phyloP scores from a whole-genome alignment of 2,113 vertebrate species.

The Oreochromis tanganicae region DNA sequence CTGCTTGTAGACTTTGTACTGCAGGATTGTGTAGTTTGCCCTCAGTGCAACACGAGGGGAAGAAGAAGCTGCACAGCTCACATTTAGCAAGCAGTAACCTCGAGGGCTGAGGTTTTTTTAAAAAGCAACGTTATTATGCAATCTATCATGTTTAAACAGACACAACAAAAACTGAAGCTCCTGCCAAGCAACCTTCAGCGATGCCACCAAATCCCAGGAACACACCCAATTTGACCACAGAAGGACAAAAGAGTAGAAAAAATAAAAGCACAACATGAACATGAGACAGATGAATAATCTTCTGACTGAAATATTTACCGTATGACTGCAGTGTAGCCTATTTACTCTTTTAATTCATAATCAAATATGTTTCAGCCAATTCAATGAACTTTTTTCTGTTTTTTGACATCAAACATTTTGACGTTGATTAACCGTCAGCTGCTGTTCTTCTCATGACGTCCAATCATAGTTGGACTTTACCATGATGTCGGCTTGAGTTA shows the following conservation, averaged over 20 bases:
- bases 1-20: accelerated
- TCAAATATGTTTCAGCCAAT: accelerated
- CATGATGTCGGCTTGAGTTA: neutral
- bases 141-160: neutral
- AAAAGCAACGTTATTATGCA: neutral
- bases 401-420: neutral
- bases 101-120: neutral
- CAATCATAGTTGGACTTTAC: neutral
- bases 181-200: neutral
- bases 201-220: neutral
- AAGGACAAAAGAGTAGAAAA: neutral
- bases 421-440: neutral
- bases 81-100: neutral
- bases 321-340: accelerated
- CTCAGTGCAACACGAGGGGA: neutral
- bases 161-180: neutral
- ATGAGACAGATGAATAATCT: neutral
- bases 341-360: neutral
- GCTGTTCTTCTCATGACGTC: neutral
- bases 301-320: neutral
- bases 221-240: neutral
- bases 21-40: neutral
- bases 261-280: neutral
- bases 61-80: neutral
- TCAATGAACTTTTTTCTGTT: neutral